A percentile compares a stretch with the other conserved stretches of the same genome.
These are phyloP conservation scores for Himalopsyche tibetana DNA, from an alignment of 2,888 invertebrate species.

Conservation along the genomic window DNA sequence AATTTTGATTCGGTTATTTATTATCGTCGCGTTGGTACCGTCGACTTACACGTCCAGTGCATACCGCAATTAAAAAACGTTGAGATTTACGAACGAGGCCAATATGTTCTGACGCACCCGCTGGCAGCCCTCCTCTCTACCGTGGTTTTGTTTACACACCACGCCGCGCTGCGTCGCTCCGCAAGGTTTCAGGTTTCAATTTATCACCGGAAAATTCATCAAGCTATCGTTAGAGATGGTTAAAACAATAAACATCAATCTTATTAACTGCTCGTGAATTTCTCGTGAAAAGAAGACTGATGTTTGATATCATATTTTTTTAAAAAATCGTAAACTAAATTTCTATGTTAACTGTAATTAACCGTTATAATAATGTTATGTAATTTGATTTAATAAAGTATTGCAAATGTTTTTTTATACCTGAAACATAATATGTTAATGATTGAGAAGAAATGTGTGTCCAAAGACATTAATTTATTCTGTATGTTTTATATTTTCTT, in stretches of 20 bases:
- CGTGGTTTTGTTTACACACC: constrained; percentile 10
- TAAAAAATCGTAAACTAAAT: neutral
- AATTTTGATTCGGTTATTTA: constrained; percentile 55
- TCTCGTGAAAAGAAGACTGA: constrained; percentile 14
- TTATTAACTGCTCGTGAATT: constrained; percentile 49
- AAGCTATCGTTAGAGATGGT: constrained; percentile 47
- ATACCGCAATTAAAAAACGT: constrained; percentile 50
- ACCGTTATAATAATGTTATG: neutral
- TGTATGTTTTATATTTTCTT: too few species aligned
- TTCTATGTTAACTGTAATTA: constrained; percentile 27
- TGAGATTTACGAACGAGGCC: constrained; percentile 50
- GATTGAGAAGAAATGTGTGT: too few species aligned
- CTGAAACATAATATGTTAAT: neutral
- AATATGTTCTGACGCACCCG: constrained; percentile 13
- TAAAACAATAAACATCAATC: constrained; percentile 52
- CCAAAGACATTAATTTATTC: too few species aligned
- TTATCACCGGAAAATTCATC: constrained; percentile 55
- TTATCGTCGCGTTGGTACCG: constrained; percentile 24
- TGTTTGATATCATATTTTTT: constrained; percentile 39
- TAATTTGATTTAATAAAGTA: neutral
- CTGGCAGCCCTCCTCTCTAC: neutral
- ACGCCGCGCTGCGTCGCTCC: neutral
- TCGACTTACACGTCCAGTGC: constrained; percentile 48
- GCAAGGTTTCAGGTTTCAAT: constrained; percentile 50
- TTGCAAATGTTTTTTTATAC: constrained; percentile 15